Conservation (phyloP, 2,113 vertebrate species). For the Tragelaphus imberbis region DNA sequence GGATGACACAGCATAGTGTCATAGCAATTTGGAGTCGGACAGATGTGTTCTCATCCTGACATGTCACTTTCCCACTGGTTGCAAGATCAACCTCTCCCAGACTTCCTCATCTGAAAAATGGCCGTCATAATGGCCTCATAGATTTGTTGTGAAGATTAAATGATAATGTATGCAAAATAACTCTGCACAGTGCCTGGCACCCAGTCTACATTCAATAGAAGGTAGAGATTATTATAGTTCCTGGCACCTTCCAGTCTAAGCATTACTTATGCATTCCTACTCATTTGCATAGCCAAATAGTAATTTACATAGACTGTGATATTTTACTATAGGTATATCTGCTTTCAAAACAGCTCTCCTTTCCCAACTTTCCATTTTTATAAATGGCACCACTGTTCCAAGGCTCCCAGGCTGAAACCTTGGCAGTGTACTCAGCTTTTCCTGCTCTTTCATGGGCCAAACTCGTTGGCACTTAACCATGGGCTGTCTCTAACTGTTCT, state of each 20-base stretch:
- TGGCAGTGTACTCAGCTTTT: conserved; percentile 30
- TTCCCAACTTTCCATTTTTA: conserved; percentile 54
- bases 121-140: background rate
- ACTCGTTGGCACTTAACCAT: conserved; percentile 11
- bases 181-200: background rate
- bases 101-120: conserved; percentile 17
- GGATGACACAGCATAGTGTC: background rate
- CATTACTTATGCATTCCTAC: background rate
- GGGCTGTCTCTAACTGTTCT: conserved; percentile 23
- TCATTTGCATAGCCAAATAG: conserved; percentile 40
- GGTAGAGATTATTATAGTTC: conserved; percentile 28
- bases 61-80: background rate
- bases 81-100: background rate
- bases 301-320: conserved; percentile 49
- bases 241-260: conserved; percentile 13
- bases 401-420: conserved; percentile 34
- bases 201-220: conserved; percentile 21
- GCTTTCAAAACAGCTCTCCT: conserved; percentile 29
- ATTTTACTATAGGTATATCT: conserved; percentile 51
- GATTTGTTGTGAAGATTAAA: conserved; percentile 8
- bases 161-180: background rate
- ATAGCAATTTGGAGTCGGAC: background rate
- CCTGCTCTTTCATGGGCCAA: conserved; percentile 46
- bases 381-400: conserved; percentile 36
- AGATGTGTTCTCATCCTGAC: background rate